Percentiles rank a stretch among this genome's conserved stretches.
Conservation (phyloP, 2,113 vertebrate species). For the Rhinolophus sinicus region DNA sequence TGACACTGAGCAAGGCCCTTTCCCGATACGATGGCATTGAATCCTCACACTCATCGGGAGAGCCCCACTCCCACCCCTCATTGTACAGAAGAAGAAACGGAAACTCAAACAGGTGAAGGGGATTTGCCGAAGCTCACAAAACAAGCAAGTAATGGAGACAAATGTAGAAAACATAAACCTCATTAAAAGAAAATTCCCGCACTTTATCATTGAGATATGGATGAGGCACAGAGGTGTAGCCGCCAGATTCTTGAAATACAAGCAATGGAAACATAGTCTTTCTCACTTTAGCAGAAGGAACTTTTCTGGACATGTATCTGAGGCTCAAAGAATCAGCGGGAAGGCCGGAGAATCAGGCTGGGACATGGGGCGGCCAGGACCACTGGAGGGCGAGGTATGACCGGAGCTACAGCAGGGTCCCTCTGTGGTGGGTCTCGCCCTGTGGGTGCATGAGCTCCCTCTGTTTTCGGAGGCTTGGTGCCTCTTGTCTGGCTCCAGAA, state of each 20-base stretch:
- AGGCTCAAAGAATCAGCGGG: not conserved
- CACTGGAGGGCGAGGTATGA: not conserved
- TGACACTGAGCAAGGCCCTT: no score
- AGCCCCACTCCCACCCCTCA: no score
- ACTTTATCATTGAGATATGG: fast-evolving
- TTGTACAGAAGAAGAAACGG: not conserved
- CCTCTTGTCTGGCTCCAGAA: not conserved
- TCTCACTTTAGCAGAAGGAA: not conserved
- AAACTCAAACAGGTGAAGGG: not conserved
- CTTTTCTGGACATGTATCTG: not conserved
- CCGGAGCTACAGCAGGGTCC: no score
- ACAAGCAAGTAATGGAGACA: not conserved
- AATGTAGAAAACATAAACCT: fast-evolving
- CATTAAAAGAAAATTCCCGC: not conserved
- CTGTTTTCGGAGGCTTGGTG: not conserved
- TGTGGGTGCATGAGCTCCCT: fast-evolving
- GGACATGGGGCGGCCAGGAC: not conserved
- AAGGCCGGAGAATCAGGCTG: not conserved
- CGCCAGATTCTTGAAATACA: not conserved
- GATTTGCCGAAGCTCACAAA: not conserved
- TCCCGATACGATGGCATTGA: fast-evolving
- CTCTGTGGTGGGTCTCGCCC: no score
- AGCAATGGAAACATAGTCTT: not conserved
- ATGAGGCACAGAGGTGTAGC: fast-evolving
- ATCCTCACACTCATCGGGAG: not conserved